A percentile compares a stretch with the other conserved stretches of the same genome.
These are phyloP conservation scores for Onychomys arenicola DNA, from an alignment of 2,797 vertebrate genomes.

Conservation along the genomic window DNA sequence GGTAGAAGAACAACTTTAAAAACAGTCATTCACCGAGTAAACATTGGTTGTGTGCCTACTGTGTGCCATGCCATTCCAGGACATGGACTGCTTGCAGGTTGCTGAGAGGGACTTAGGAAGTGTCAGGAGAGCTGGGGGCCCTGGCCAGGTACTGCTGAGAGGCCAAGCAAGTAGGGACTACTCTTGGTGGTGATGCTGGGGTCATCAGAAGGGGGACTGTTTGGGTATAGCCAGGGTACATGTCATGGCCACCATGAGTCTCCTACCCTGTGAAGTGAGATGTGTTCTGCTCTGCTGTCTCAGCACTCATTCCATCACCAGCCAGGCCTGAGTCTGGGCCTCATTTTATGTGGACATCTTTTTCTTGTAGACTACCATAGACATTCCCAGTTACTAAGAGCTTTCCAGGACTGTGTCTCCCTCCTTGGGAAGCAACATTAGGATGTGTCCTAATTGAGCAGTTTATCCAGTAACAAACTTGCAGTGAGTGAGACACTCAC, in stretches of 20 bases:
- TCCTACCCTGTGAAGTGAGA: neutral
- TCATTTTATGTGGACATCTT: neutral
- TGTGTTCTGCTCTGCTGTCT: neutral
- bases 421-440: neutral
- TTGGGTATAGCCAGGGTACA: neutral
- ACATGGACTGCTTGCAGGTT: neutral
- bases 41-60: rapidly evolving
- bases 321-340: neutral
- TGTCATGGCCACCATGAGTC: rapidly evolving
- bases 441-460: neutral
- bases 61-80: neutral
- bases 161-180: neutral
- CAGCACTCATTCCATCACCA: neutral
- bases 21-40: neutral
- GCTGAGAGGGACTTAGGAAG: neutral
- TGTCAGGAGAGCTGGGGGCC: neutral
- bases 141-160: neutral
- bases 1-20: neutral
- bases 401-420: neutral
- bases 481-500: neutral
- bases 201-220: neutral
- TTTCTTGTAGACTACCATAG: neutral
- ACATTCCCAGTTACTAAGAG: neutral
- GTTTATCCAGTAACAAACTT: neutral
- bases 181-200: too few species aligned